Base-by-base conservation (phyloP, 2,797 vertebrate genomes). In the Sebastes trivittatus region DNA sequence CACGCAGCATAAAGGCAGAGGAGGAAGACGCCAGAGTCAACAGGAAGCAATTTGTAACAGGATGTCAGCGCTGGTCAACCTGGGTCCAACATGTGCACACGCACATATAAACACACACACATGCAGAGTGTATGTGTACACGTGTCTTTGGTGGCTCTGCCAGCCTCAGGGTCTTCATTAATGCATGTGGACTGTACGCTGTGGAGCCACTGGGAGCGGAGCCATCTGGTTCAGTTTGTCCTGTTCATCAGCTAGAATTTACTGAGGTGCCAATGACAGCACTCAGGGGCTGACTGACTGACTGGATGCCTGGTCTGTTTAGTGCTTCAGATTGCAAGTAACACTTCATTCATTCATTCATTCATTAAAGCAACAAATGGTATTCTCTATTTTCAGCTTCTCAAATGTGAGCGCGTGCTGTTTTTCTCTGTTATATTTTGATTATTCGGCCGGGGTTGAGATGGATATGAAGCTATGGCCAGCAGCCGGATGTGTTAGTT, bases 161-260 rank as follows among this genome's bases (percentile, higher is more conserved):
- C 77, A 82, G 92, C 92, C 91, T 74, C 64, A 42, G 88, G 90
- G 81, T 90, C 83, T 91, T 92, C 87, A 87, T 93, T 91, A 93
- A 91, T 84, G 85, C 81, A 87, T 91, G 85, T 36, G 85, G 83
- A 62, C 89, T 81, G 84, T 72, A 78, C 5, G 20, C 81, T 72
- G 7, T 52, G 89, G 87, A 87, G 89, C 87, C 87, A 85, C 80
- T 71, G 88, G 84, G 90, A 88, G 23, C 6, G 1, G 6, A 72
- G 80, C 92, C 94, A 95, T 95, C 93, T 95, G 94, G 92, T 92
- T 93, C 78, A 83, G 91, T 93, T 93, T 91, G 89, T 90, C 87
- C 80, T 80, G 78, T 81, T 92, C 89, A 90, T 88, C 89, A 90
- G 89, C 76, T 27, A 77, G 78, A 59, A 72, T 90, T 91, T 88